Percentiles rank a stretch among this genome's conserved stretches.
phyloP scores from a whole-genome alignment of 2,113 vertebrate species.

The Pluvialis apricaria region DNA sequence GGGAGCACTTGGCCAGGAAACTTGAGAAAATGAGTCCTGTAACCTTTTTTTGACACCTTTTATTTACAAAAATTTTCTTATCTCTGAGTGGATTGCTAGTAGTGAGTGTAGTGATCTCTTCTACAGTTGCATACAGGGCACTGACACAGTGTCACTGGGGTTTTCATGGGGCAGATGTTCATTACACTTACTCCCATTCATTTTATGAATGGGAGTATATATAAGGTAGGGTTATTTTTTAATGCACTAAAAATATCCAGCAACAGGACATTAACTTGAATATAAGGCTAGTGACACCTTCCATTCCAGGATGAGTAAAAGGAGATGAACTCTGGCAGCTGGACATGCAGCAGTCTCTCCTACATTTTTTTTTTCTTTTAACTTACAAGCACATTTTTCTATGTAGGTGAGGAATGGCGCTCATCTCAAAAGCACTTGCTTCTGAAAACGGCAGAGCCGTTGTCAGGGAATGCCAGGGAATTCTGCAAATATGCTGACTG shows the following conservation, averaged over 20 bases:
- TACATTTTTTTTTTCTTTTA: background rate
- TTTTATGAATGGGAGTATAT: no score
- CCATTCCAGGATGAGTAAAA: background rate
- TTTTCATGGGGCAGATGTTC: background rate
- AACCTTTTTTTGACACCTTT: background rate
- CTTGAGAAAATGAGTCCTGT: background rate
- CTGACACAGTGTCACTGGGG: background rate
- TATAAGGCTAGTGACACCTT: background rate
- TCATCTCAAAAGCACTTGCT: background rate
- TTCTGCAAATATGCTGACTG: background rate
- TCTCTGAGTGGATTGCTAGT: background rate
- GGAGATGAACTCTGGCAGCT: background rate
- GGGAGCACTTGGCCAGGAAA: background rate
- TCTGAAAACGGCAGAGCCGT: background rate
- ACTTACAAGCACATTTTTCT: slow-evolving; percentile 28
- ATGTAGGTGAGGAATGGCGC: slow-evolving; percentile 61
- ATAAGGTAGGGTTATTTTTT: background rate
- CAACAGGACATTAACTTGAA: background rate
- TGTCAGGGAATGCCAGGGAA: background rate
- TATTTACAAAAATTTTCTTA: background rate
- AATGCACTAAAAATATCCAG: background rate
- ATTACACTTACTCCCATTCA: no score
- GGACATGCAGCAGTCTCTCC: background rate
- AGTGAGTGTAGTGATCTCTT: background rate
- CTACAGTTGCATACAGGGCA: background rate